phyloP scores from a whole-genome alignment of 2,113 vertebrate species.

The Bubo blakistoni region DNA sequence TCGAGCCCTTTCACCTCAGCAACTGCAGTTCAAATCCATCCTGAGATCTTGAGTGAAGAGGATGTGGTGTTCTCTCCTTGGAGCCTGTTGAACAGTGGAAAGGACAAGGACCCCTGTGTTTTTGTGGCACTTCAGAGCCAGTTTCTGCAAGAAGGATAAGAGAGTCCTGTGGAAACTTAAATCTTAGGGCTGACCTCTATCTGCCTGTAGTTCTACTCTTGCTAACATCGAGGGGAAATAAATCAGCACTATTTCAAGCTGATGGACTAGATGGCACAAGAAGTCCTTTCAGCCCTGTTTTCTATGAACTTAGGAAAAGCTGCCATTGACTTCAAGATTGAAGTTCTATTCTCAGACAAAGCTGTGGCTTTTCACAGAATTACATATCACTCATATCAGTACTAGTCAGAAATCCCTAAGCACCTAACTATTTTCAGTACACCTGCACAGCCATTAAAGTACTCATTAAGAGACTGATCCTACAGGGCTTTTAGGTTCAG shows the following conservation, averaged over 20 bases:
- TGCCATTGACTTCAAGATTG: not conserved
- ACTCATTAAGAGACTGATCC: not conserved
- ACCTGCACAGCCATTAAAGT: not conserved
- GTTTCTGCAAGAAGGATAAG: constrained; percentile 49
- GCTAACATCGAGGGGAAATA: not conserved
- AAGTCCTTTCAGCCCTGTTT: constrained; percentile 2
- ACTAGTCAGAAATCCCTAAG: not conserved
- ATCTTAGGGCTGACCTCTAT: constrained; percentile 53
- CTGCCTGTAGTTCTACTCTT: constrained; percentile 13
- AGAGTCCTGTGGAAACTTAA: constrained; percentile 49
- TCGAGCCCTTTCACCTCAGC: constrained; percentile 44
- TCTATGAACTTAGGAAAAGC: constrained; percentile 38
- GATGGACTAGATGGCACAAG: not conserved
- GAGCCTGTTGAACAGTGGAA: constrained; percentile 49
- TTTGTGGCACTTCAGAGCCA: constrained; percentile 45
- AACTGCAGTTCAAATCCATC: constrained; percentile 49
- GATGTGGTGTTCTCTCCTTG: constrained; percentile 11
- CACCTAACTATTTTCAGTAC: not conserved
- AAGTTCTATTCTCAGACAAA: not conserved
- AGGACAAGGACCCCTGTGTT: constrained; percentile 46
- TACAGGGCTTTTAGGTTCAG: not conserved
- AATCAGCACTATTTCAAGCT: not conserved
- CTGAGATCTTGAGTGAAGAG: constrained; percentile 51
- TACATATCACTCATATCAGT: not conserved
- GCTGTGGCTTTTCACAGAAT: constrained; percentile 13